These are phyloP conservation scores for Leptothorax acervorum DNA, from an alignment of 2,888 invertebrate species.

Conservation along the genomic window DNA sequence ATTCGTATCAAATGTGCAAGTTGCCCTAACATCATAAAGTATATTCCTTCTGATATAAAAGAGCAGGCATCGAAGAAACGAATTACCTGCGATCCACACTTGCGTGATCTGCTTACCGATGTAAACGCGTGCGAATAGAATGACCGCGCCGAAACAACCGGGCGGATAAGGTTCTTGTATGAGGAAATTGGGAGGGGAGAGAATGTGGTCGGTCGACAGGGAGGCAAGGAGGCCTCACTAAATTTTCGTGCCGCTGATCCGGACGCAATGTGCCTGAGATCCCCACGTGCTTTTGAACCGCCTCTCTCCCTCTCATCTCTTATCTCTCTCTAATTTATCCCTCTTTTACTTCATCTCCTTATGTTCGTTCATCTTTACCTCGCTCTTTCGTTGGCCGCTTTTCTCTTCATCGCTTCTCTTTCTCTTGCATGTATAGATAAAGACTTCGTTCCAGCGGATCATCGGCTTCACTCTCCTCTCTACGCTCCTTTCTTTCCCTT, in stretches of 20 bases:
- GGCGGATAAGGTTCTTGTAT: conserved; percentile 77
- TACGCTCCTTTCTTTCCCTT: conserved; percentile 47
- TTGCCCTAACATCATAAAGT: background rate
- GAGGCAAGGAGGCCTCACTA: conserved; percentile 78
- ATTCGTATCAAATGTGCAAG: conserved; percentile 1
- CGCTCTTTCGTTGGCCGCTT: conserved; percentile 39
- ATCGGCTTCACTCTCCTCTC: conserved; percentile 63
- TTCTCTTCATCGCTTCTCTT: conserved; percentile 47
- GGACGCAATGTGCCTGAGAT: conserved; percentile 75
- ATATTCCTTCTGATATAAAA: background rate
- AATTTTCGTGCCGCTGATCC: conserved; percentile 79
- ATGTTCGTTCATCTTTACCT: conserved; percentile 39
- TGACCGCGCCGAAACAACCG: conserved; percentile 71
- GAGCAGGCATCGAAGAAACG: background rate
- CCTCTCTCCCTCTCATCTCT: conserved; percentile 50
- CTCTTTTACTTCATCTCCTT: conserved; percentile 47
- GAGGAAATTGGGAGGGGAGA: conserved; percentile 80
- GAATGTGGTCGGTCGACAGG: conserved; percentile 83
- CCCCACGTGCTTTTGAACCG: conserved; percentile 76
- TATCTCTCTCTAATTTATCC: conserved; percentile 22
- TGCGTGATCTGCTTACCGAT: conserved; percentile 71
- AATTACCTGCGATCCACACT: conserved; percentile 13
- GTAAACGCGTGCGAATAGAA: conserved; percentile 74
- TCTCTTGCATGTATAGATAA: conserved; percentile 58
- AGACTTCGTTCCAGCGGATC: conserved; percentile 67